phyloP scores from a whole-genome alignment of 2,888 invertebrate genomes.

The Lepidocyrtinus sp. region DNA sequence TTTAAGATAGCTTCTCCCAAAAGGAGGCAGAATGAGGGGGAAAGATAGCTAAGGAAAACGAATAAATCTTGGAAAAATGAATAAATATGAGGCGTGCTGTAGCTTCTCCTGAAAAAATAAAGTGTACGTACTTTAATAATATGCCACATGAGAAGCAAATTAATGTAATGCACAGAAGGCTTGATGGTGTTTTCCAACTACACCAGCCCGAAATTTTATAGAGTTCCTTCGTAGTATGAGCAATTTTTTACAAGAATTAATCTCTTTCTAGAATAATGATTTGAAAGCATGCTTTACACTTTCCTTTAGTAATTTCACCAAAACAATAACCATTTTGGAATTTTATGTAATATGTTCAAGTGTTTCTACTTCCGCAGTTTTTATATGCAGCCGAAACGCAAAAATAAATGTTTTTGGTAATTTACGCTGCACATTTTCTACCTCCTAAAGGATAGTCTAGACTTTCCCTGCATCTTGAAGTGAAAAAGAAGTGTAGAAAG shows the following conservation, averaged over 20 bases:
- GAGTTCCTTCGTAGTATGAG: neutral
- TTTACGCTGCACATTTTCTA: too few species aligned
- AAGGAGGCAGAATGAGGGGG: neutral
- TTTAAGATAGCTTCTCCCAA: neutral
- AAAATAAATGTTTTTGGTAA: neutral
- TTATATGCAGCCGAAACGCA: neutral
- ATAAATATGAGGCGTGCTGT: slow-evolving; percentile 28
- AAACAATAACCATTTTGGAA: neutral
- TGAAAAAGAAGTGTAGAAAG: slow-evolving; percentile 15
- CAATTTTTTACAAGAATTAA: neutral
- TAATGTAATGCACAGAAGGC: neutral
- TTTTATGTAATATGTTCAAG: neutral
- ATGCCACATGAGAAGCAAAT: neutral
- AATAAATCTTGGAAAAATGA: slow-evolving; percentile 37
- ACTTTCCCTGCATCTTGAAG: neutral
- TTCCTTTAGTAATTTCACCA: neutral
- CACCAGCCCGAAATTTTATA: neutral
- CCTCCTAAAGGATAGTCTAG: too few species aligned
- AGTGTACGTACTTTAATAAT: neutral
- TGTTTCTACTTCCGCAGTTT: neutral
- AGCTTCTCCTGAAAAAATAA: neutral
- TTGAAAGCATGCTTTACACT: neutral
- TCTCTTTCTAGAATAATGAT: neutral
- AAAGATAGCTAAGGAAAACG: neutral
- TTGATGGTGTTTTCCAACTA: neutral